Evolutionary conservation across 2,888 invertebrate species (phyloP), one percentile per base, ranked within the genome.

Genomic region (Dicyrtoma fusca): DNA sequence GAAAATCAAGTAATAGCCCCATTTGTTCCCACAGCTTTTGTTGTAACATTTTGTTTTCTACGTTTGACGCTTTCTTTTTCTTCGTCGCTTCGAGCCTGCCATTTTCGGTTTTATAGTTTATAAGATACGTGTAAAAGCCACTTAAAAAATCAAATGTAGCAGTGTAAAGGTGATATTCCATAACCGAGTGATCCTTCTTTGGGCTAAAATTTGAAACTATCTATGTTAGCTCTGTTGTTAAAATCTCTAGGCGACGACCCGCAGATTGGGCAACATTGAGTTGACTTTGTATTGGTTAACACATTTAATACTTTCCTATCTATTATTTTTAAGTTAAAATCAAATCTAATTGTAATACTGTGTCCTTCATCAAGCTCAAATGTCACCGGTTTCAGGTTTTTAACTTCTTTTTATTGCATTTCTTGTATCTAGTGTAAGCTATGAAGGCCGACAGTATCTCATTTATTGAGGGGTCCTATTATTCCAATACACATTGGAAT

Each of bases 51-150:
- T 34, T 42, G 1, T 49, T 44, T 34, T 21, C 51, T 25, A 0
- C 8, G 23, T 44, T 63, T 34, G 1, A 21, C 53, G n/a, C 11
- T 14, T 11, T 11, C 3, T 17, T 57, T 49, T 17, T 49, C 26
- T n/a, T 34, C 42, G 2, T 13, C 25, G 34, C 34, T 34, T 1
- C 19, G 19, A 1, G 53, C 51, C 53, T 23, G 65, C 49, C 49
- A 65, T 0, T 11, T 11, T 13, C 34, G 34, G 23, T 26, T 49
- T 19, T 34, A 44, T 34, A 19, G 23, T 17, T 44, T 8, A 21
- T 71, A 71, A 63, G 71, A 13, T 11, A 71, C 13, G 13, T 71
- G 63, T 1, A 71, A 17, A 0, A 49, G 26, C 42, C 63, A 71
- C 19, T 71, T 63, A 13, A 71, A 47, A 13, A 51, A 1, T 21